Evolutionary conservation across 2,113 vertebrate species (phyloP).

Genomic region (Hymenochirus boettgeri): DNA sequence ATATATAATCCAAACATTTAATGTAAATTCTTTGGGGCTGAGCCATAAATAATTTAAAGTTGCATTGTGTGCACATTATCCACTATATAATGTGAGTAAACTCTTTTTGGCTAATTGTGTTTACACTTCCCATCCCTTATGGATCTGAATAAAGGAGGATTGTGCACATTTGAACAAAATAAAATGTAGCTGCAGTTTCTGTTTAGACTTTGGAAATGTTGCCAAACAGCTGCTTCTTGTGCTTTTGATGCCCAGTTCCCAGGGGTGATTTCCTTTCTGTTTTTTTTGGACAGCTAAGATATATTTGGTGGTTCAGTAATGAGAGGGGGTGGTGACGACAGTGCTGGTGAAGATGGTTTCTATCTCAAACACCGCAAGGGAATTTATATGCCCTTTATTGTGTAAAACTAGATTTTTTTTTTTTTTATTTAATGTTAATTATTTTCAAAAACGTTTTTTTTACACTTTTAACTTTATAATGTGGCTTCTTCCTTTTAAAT

Average conservation of each 20-base stretch:
- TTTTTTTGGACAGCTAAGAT: conserved; percentile 16
- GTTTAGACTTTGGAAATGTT: conserved; percentile 55
- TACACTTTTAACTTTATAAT: not conserved
- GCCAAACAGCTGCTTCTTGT: conserved; percentile 67
- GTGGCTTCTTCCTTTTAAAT: not conserved
- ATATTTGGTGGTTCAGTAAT: conserved; percentile 24
- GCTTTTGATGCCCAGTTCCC: conserved; percentile 55
- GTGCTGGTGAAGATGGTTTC: not conserved
- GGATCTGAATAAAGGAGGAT: conserved; percentile 27
- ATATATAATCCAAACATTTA: too few species aligned
- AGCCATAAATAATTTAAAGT: too few species aligned
- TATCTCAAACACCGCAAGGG: too few species aligned
- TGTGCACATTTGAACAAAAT: conserved; percentile 52
- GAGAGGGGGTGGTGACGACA: not conserved
- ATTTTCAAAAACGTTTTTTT: not conserved
- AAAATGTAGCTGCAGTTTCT: conserved; percentile 54
- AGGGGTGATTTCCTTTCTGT: conserved; percentile 37
- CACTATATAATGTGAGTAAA: too few species aligned
- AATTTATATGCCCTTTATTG: not conserved
- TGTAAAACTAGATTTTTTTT: not conserved
- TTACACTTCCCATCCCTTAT: too few species aligned
- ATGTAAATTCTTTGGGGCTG: too few species aligned
- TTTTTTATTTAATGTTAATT: not conserved
- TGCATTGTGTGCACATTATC: too few species aligned
- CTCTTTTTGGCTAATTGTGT: too few species aligned